phyloP scores from a whole-genome alignment of 23 tunicate genomes.

The Styela clava region DNA sequence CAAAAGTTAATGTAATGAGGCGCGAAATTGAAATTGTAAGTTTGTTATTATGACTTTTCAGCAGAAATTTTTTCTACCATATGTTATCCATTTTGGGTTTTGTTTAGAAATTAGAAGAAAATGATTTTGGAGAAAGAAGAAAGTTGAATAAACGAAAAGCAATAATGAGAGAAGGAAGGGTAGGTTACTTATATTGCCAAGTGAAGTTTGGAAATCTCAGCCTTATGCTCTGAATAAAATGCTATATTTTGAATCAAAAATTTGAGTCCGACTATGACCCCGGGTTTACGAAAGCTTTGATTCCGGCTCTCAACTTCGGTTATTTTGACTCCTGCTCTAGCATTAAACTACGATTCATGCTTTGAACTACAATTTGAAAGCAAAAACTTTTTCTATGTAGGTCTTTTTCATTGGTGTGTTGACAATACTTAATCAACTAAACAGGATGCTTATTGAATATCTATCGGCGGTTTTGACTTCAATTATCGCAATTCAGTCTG shows the following conservation, averaged over 20 bases:
- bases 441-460: too few species aligned
- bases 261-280: neutral
- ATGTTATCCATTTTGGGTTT: neutral
- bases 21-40: conserved; percentile 85
- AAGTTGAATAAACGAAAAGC: conserved; percentile 79
- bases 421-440: too few species aligned
- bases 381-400: too few species aligned
- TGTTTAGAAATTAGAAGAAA: conserved; percentile 52
- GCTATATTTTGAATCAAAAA: neutral
- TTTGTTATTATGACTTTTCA: neutral
- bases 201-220: neutral
- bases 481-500: too few species aligned
- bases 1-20: conserved; percentile 85
- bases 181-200: conserved; percentile 5
- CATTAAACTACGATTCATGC: too few species aligned
- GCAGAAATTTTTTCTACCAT: neutral
- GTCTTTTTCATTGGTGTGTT: too few species aligned
- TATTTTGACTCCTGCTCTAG: too few species aligned
- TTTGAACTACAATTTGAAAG: too few species aligned
- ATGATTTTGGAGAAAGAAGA: conserved; percentile 62
- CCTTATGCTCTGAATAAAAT: neutral
- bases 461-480: too few species aligned
- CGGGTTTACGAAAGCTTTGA: neutral
- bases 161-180: conserved; percentile 67
- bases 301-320: too few species aligned